Conservation (phyloP, 2,888 invertebrate genomes). For the Zeuzera pyrina region DNA sequence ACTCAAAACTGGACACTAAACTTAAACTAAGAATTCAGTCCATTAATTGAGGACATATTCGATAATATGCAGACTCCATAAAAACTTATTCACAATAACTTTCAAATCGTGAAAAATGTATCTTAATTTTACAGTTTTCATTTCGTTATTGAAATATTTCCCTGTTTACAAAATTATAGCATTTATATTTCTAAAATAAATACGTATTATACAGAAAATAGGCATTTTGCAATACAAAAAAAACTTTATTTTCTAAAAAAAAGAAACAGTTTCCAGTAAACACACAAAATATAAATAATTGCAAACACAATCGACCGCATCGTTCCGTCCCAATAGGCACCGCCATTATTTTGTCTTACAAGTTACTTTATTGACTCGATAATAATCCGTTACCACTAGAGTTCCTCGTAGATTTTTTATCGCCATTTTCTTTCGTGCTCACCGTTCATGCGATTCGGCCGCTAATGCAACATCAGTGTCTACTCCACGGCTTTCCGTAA, state of each 20-base stretch:
- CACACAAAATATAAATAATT: conserved; percentile 3
- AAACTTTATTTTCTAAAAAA: conserved; percentile 1
- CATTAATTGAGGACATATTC: too few species aligned
- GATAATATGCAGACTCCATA: too few species aligned
- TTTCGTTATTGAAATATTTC: too few species aligned
- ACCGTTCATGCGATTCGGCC: not conserved
- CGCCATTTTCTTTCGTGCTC: not conserved
- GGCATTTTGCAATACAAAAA: too few species aligned
- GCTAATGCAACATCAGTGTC: conserved; percentile 12
- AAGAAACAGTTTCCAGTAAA: not conserved
- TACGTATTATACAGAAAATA: too few species aligned
- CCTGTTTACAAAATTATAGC: too few species aligned
- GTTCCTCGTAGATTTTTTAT: not conserved
- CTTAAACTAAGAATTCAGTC: too few species aligned
- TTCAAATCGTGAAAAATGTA: too few species aligned
- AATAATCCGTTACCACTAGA: conserved; percentile 15
- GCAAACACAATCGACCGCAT: conserved; percentile 27
- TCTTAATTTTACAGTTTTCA: too few species aligned
- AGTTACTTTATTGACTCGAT: conserved; percentile 20
- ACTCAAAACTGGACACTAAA: too few species aligned
- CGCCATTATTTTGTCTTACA: conserved; percentile 43
- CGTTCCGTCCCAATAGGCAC: conserved; percentile 51
- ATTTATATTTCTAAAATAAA: too few species aligned
- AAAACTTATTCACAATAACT: too few species aligned
- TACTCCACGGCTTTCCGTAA: conserved; percentile 41